Conservation (phyloP, 2,113 vertebrate species). For the Cyanoliseus patagonus region DNA sequence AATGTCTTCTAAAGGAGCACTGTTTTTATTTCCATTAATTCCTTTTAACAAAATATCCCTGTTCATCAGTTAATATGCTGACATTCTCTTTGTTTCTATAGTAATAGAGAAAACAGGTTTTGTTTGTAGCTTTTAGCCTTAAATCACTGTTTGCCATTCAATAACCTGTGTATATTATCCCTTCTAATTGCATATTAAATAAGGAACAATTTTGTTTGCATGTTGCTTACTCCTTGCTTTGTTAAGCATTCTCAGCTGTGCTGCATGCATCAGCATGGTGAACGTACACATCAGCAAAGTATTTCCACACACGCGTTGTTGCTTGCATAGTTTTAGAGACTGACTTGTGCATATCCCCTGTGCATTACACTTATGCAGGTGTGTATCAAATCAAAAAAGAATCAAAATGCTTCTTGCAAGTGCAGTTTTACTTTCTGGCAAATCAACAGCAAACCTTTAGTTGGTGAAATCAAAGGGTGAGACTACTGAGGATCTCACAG, state of each 20-base stretch:
- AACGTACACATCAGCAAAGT: background rate
- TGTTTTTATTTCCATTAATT: background rate
- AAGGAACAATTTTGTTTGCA: background rate
- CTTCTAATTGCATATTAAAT: background rate
- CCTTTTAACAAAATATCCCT: background rate
- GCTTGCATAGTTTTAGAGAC: background rate
- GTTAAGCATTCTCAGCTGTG: background rate
- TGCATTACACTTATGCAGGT: background rate
- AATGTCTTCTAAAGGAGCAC: background rate
- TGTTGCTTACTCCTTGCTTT: background rate
- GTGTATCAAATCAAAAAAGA: too few species aligned
- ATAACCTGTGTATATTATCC: background rate
- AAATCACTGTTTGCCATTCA: background rate
- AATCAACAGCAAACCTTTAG: background rate
- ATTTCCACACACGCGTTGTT: background rate
- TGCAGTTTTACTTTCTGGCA: background rate
- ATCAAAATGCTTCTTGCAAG: background rate
- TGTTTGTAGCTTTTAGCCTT: background rate
- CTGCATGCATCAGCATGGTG: background rate
- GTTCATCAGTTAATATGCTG: background rate
- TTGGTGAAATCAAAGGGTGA: background rate
- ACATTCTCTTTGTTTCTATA: background rate
- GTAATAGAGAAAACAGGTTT: background rate
- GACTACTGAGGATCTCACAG: background rate
- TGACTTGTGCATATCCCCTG: rapidly evolving